These are phyloP conservation scores for Calyptommatus sinebrachiatus DNA, from an alignment of 2,113 vertebrate species.

Conservation along the genomic window DNA sequence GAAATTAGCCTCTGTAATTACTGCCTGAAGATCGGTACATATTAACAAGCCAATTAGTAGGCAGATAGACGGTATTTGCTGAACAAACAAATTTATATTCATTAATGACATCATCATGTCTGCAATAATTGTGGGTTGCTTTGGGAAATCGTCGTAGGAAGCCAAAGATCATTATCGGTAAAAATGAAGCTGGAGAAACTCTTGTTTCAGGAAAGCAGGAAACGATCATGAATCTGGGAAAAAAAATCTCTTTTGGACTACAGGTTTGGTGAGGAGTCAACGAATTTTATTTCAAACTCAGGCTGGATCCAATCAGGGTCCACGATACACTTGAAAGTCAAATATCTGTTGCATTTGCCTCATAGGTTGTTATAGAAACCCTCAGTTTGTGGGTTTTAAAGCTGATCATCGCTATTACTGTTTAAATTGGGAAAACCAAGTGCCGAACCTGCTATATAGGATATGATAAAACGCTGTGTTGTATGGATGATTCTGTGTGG, in stretches of 20 bases:
- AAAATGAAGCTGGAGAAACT: not conserved
- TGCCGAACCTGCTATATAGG: too few species aligned
- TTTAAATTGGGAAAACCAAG: too few species aligned
- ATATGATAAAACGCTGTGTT: too few species aligned
- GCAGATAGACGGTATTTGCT: not conserved
- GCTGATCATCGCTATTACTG: too few species aligned
- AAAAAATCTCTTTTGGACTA: not conserved
- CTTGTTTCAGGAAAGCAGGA: not conserved
- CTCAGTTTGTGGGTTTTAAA: too few species aligned
- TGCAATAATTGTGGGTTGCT: not conserved
- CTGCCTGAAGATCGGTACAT: not conserved
- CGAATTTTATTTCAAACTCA: too few species aligned
- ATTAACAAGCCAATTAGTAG: not conserved
- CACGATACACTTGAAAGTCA: too few species aligned
- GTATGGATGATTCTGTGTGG: too few species aligned
- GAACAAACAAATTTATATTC: not conserved
- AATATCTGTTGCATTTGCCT: too few species aligned
- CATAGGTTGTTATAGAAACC: too few species aligned
- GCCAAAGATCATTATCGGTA: not conserved
- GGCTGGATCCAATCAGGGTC: too few species aligned
- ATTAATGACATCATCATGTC: not conserved
- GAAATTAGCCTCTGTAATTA: not conserved
- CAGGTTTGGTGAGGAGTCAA: not conserved
- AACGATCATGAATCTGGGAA: too few species aligned
- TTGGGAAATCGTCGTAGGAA: not conserved